A percentile compares a stretch with the other conserved stretches of the same genome.
phyloP scores from a whole-genome alignment of 2,113 vertebrate genomes.

The Acrocephalus kingi region DNA sequence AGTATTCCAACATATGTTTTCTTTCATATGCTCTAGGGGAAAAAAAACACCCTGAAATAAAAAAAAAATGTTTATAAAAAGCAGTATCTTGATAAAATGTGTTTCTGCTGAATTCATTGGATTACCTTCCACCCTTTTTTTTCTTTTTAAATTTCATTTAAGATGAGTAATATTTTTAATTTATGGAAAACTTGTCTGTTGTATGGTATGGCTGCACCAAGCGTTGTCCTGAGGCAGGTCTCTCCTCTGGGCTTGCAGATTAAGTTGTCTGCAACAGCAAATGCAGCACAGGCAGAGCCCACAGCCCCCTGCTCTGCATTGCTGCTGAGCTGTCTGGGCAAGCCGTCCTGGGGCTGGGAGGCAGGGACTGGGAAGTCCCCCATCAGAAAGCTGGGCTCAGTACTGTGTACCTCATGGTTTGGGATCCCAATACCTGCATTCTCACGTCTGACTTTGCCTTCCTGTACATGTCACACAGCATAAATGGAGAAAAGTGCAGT shows the following conservation, averaged over 20 bases:
- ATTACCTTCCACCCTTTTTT: background rate
- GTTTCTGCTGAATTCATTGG: background rate
- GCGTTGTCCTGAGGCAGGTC: background rate
- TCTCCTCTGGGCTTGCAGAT: background rate
- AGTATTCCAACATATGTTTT: background rate
- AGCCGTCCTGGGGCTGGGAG: background rate
- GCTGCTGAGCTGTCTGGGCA: background rate
- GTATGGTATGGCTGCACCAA: accelerated
- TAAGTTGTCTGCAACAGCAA: background rate
- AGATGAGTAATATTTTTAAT: background rate
- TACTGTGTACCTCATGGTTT: background rate
- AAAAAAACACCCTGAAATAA: background rate
- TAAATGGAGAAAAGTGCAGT: background rate
- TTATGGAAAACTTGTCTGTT: background rate
- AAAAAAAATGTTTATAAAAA: background rate
- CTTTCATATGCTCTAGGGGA: background rate
- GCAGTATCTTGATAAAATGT: background rate
- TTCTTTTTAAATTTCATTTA: background rate
- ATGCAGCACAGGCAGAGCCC: background rate
- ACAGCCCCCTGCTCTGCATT: accelerated
- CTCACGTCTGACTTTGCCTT: background rate
- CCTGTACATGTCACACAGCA: background rate
- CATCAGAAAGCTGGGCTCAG: accelerated
- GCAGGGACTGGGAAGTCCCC: background rate
- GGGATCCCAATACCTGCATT: background rate